A percentile compares a stretch with the other conserved stretches of the same genome.
Conservation (phyloP, 2,113 vertebrate species). For the Microtus montanus region DNA sequence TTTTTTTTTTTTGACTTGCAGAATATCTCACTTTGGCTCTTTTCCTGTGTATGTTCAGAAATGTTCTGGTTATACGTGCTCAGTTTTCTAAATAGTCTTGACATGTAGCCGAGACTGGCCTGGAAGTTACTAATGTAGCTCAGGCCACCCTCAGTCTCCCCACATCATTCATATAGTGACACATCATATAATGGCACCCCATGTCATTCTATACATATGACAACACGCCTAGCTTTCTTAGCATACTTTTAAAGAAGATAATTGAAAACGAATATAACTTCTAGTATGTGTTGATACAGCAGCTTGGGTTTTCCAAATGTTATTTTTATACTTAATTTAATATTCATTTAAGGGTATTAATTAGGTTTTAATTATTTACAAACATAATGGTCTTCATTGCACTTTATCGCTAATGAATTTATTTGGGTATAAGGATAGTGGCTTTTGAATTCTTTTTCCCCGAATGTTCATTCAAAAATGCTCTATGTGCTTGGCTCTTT, state of each 20-base stretch:
- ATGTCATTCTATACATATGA: no score
- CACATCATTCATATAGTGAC: no score
- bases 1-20: slow-evolving; percentile 32
- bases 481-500: slow-evolving; percentile 42
- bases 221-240: background rate
- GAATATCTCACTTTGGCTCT: slow-evolving; percentile 20
- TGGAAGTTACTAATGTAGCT: background rate
- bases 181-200: no score
- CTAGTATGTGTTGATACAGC: background rate
- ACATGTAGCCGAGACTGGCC: background rate
- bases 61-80: background rate
- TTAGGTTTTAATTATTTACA: slow-evolving; percentile 55
- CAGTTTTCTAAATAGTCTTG: background rate
- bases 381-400: slow-evolving; percentile 8
- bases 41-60: slow-evolving; percentile 25
- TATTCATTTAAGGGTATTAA: slow-evolving; percentile 20
- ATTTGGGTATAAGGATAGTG: slow-evolving; percentile 50
- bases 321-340: slow-evolving; percentile 52
- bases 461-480: slow-evolving; percentile 63
- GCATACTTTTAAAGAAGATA: background rate
- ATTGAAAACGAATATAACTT: slow-evolving; percentile 19
- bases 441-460: slow-evolving; percentile 41
- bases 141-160: background rate
- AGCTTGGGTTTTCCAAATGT: slow-evolving; percentile 25
- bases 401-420: slow-evolving; percentile 53